phyloP scores from a whole-genome alignment of 2,113 vertebrate species.

The Alces alces region DNA sequence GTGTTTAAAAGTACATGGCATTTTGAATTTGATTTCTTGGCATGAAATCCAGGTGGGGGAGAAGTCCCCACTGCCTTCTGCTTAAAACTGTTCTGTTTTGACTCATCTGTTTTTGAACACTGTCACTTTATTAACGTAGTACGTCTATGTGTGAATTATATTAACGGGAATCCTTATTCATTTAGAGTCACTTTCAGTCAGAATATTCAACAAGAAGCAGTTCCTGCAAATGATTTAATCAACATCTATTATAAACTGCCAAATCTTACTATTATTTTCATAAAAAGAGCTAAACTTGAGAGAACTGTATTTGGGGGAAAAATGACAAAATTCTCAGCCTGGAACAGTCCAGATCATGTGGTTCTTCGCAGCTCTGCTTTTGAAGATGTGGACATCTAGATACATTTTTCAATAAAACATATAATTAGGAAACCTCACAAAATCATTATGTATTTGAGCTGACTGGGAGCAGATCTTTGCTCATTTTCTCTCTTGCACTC shows the following conservation, averaged over 20 bases:
- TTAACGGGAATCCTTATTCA: background rate
- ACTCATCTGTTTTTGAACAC: background rate
- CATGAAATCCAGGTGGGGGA: background rate
- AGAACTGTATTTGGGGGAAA: background rate
- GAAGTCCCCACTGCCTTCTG: background rate
- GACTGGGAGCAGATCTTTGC: conserved; percentile 38
- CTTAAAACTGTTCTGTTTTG: background rate
- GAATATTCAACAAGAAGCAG: background rate
- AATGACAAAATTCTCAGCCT: background rate
- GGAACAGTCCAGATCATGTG: background rate
- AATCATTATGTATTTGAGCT: conserved; percentile 55
- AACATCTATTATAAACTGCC: background rate
- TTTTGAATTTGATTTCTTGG: background rate
- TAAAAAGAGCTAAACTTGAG: background rate
- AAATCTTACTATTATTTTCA: background rate
- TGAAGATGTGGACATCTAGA: background rate
- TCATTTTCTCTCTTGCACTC: conserved; percentile 52
- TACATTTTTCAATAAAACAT: conserved; percentile 48
- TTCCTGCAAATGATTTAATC: background rate
- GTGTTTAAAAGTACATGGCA: background rate
- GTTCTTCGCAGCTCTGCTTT: background rate
- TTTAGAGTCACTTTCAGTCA: background rate
- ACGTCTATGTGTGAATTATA: background rate
- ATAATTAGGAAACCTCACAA: conserved; percentile 55
- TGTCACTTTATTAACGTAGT: background rate